Base-by-base conservation (phyloP, 1,140 invertebrate genomes). In the Araneus ventricosus region DNA sequence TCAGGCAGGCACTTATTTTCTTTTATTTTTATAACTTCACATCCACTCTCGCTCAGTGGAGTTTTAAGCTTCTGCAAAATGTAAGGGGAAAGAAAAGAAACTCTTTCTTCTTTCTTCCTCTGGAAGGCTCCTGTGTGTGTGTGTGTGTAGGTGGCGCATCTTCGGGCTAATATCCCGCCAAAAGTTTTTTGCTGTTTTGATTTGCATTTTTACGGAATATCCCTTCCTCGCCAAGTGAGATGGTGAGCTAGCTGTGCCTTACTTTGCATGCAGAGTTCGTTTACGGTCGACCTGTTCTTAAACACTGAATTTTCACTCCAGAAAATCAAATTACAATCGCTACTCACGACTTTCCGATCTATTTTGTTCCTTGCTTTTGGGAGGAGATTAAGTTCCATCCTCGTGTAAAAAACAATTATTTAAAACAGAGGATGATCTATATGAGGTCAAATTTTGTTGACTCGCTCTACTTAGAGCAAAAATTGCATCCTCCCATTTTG, bases 61-160 rank as follows among this genome's bases (percentile, higher is more conserved):
- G 27, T 59, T 61, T 86, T 86, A 86, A 86, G 84, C 84, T 86
- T 61, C 52, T 86, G 52, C 70, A 86, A 86, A 86, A 86, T 86
- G 84, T 30, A 86, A 61, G 84, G 34, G 30, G n/a, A 14, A 2
- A 52, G 14, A 0, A 17, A 17, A 17, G 14, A 86, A 85, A 30
- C 52, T 30, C 63, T 20, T 30, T 27, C 27, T 75, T 63, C 52
- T 86, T 20, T 57, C 5, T 30, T 34, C 20, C 39, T 41, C 39
- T 14, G 37, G 39, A 45, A 84, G 61, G 57, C 52, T n/a, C 45
- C 17, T 14, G 10, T 14, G 45, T 45, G 41, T 45, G n/a, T n/a
- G n/a, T n/a, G 27, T 22, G 45, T 27, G 27, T 86, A 57, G 52
- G 84, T 57, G 52, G 52, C 37, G 80, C 37, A 84, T 45, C 41